phyloP scores from a whole-genome alignment of 2,888 invertebrate genomes.

The Noctuana brunneofusca region DNA sequence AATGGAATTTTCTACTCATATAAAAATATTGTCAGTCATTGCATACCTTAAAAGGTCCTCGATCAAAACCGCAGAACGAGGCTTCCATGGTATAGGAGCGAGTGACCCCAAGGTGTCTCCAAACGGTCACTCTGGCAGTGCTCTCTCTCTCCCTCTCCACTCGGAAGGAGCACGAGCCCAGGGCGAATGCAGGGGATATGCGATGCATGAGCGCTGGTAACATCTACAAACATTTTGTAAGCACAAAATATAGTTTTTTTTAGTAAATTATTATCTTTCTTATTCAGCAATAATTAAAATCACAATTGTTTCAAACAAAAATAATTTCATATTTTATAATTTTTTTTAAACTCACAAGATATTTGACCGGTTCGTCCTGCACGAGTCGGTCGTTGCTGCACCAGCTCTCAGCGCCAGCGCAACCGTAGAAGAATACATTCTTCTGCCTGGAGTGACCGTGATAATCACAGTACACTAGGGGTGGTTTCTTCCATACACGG shows the following conservation, averaged over 20 bases:
- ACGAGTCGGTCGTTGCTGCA: slow-evolving; percentile 82
- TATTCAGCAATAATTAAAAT: no score
- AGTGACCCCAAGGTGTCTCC: slow-evolving; percentile 91
- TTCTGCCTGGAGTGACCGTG: slow-evolving; percentile 93
- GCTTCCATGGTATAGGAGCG: slow-evolving; percentile 93
- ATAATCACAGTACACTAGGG: slow-evolving; percentile 88
- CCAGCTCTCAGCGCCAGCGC: slow-evolving; percentile 88
- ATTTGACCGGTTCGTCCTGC: slow-evolving; percentile 83
- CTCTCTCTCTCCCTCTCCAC: slow-evolving; percentile 91
- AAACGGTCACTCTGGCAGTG: slow-evolving; percentile 92
- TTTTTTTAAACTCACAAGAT: slow-evolving; percentile 77
- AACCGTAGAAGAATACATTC: slow-evolving; percentile 93
- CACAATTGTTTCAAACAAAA: no score
- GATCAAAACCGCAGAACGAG: slow-evolving; percentile 92
- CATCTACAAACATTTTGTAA: slow-evolving; percentile 67
- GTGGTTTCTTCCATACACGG: slow-evolving; percentile 82
- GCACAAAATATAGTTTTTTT: neutral
- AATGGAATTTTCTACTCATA: neutral
- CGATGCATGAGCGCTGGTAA: slow-evolving; percentile 88
- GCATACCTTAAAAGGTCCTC: slow-evolving; percentile 86
- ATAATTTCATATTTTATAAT: no score
- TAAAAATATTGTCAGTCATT: no score
- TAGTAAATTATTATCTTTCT: no score
- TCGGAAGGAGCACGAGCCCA: slow-evolving; percentile 89
- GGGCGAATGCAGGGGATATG: slow-evolving; percentile 87